Evolutionary conservation across 2,113 vertebrate species (phyloP), one percentile per base, ranked within the genome.

Genomic region (Sceloporus tristichus): DNA sequence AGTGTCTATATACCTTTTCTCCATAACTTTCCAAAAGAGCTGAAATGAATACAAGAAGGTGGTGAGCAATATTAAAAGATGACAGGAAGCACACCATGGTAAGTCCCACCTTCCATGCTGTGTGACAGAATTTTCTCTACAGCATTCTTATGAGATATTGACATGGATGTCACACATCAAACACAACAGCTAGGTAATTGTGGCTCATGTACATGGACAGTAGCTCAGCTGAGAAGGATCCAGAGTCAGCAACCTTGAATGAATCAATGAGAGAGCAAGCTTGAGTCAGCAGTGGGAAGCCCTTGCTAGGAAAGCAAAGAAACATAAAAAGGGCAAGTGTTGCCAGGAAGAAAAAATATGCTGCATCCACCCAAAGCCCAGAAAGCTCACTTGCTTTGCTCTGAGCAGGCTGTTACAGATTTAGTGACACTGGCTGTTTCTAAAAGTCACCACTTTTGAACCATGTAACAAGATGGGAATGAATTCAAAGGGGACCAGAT

Each of bases 241-340:
- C 81, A 83, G 73, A 83, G 62, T 88, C 87, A 88, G 87, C 87
- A 88, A 68, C 59, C 87, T 88, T 88, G 87, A 88, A 77, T 84
- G n/a, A 84, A 84, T 78, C 81, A 53, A 88, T 84, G 62, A 78
- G 16, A 74, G 62, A 88, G 62, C 62, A 34, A 88, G 87, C 62
- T 83, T 70, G 79, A 88, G 87, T 88, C 81, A 88, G 81, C 87
- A 84, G 53, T 11, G 14, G 54, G 27, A 53, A 77, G 80, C 73
- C 2, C 21, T 84, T 88, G 82, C 75, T 18, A 70, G 75, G 65
- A 77, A 83, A 54, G 40, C 9, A 68, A 68, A 75, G 3, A 18
- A 79, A 53, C n/a, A 56, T 54, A 48, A 40, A 81, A 81, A 81
- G 56, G 53, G 53, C 48, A 81, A 81, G 78, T n/a, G 34, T 68